These are phyloP conservation scores for Patella ulyssiponensis DNA, from an alignment of 2,888 invertebrate genomes.

Conservation along the genomic window DNA sequence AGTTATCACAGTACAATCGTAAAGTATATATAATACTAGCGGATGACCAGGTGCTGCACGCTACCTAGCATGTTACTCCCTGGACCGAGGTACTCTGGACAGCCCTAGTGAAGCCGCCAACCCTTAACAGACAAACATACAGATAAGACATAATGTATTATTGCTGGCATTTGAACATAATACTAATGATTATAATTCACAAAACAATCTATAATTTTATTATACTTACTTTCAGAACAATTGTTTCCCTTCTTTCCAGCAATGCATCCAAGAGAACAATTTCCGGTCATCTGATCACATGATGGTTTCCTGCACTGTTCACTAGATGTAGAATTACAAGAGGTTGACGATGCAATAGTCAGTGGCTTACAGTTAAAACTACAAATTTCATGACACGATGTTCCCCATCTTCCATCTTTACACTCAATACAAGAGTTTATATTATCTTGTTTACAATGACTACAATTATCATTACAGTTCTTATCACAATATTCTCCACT, in stretches of 20 bases:
- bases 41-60: too few species aligned
- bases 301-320: not conserved
- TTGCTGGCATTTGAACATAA: too few species aligned
- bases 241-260: not conserved
- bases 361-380: not conserved
- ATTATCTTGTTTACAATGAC: not conserved
- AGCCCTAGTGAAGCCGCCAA: too few species aligned
- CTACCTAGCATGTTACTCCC: too few species aligned
- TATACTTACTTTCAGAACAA: not conserved
- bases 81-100: too few species aligned
- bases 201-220: too few species aligned
- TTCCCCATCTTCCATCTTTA: not conserved
- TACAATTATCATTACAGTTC: not conserved
- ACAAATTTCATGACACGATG: not conserved
- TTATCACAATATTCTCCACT: constrained; percentile 42
- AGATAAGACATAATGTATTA: too few species aligned
- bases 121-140: too few species aligned
- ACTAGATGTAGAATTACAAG: not conserved
- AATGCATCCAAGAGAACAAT: not conserved
- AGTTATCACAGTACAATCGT: too few species aligned
- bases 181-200: too few species aligned
- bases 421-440: not conserved
- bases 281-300: not conserved
- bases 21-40: too few species aligned
- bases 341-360: too few species aligned